Evolutionary conservation across 2,797 vertebrate species (phyloP), one percentile per base, ranked within the genome.

Genomic region (Orestias chungarensis): DNA sequence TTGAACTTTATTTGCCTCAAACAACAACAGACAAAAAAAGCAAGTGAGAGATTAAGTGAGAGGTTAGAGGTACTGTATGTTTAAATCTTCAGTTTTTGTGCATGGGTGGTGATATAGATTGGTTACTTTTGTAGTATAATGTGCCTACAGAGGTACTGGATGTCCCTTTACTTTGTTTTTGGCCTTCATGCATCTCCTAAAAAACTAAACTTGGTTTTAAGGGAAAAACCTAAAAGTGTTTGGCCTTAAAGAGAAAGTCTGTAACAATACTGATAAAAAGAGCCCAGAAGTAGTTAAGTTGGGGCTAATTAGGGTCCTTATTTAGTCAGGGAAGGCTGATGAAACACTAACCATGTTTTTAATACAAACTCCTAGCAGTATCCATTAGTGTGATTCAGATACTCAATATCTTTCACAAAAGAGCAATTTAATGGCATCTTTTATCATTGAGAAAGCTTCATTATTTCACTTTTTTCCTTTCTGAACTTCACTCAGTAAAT

Each of bases 301-400:
- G 42, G 23, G 15, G n/a, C 42, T 50, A 66, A 65, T 68, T 61
- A 6, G 6, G 23, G 3, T 0, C 2, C 4, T 33, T 55, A 44
- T 52, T 70, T 66, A 68, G 25, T 44, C 20, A 40, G 33, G 3
- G 25, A 49, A 27, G 33, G n/a, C 31, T 52, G 23, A 47, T 4
- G 59, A 25, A 76, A 23, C 67, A 49, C 3, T 14, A 43, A 12
- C 27, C 25, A 4, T 66, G 20, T 20, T 61, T 55, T 52, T 7
- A 42, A 64, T 18, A 35, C 46, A 70, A 54, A 46, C 44, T 66
- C 54, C 52, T 40, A 25, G 9, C 64, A 71, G 31, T 54, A 54
- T 54, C n/a, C 52, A 20, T 25, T 31, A 25, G 9, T 73, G 49
- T 23, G 17, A 11, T 44, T 54, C 54, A 66, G 29, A 9, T 20